These are phyloP conservation scores for Dreissena polymorpha DNA, from an alignment of 1,140 invertebrate genomes.

Conservation along the genomic window DNA sequence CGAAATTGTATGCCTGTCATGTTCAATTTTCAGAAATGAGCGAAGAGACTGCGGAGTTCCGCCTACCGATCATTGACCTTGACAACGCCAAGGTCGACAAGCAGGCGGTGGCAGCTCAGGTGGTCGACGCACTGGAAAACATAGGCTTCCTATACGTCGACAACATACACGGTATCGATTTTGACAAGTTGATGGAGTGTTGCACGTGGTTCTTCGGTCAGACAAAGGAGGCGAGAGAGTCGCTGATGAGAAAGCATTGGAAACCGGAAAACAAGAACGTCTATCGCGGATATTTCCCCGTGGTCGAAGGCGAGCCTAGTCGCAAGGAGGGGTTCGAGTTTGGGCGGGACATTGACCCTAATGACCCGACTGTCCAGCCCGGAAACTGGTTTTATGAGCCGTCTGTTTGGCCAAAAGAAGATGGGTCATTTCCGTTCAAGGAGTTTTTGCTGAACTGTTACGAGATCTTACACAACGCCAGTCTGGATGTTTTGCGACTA, in stretches of 20 bases:
- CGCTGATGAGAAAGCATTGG: conserved; percentile 61
- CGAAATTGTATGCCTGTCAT: no score
- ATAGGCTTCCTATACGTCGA: conserved; percentile 66
- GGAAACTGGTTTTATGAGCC: conserved; percentile 64
- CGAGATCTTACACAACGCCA: conserved; percentile 38
- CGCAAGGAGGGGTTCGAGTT: conserved; percentile 68
- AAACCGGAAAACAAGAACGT: conserved; percentile 59
- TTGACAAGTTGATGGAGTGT: conserved; percentile 57
- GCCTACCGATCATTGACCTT: conserved; percentile 61
- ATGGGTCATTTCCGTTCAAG: conserved; percentile 58
- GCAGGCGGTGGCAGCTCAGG: conserved; percentile 51
- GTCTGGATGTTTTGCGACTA: conserved; percentile 58
- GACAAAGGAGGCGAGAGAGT: conserved; percentile 47
- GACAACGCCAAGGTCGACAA: conserved; percentile 55
- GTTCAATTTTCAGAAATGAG: no score
- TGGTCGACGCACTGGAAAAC: conserved; percentile 63
- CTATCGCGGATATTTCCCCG: conserved; percentile 67
- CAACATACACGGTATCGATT: conserved; percentile 61
- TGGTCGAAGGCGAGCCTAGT: conserved; percentile 53
- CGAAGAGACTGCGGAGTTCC: not conserved
- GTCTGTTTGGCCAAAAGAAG: conserved; percentile 63
- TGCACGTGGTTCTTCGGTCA: conserved; percentile 63
- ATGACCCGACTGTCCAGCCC: conserved; percentile 43
- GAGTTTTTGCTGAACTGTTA: conserved; percentile 53
- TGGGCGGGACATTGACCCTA: conserved; percentile 53